Evolutionary conservation across 2,797 vertebrate species (phyloP).

Genomic region (Peromyscus nudipes): DNA sequence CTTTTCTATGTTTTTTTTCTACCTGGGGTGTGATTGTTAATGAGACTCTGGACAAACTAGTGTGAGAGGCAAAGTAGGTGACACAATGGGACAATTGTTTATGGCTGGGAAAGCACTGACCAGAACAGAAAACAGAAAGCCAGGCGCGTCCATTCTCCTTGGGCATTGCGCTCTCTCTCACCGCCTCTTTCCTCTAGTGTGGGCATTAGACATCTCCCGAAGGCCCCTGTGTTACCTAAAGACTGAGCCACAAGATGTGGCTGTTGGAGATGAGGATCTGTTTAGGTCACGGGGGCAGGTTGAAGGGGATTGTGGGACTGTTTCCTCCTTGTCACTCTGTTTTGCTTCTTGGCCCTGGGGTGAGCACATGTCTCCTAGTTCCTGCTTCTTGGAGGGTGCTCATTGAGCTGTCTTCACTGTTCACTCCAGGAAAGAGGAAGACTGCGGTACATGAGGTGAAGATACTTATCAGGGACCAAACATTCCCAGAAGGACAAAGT

Average conservation of each 20-base stretch:
- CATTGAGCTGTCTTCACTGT: background rate
- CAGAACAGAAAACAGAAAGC: background rate
- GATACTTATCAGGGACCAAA: background rate
- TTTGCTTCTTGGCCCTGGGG: background rate
- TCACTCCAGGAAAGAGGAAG: background rate
- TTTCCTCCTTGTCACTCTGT: background rate
- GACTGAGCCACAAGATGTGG: background rate
- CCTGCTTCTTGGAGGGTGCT: background rate
- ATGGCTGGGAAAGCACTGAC: background rate
- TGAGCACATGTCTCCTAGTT: background rate
- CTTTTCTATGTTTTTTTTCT: background rate
- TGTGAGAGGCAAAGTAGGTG: background rate
- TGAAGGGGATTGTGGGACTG: background rate
- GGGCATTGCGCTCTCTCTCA: background rate
- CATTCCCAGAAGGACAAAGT: background rate
- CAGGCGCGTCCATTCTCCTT: too few species aligned
- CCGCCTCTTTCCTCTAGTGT: background rate
- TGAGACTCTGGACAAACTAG: background rate
- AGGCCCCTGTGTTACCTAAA: background rate
- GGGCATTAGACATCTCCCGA: too few species aligned
- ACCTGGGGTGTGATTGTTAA: background rate
- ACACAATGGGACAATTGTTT: background rate
- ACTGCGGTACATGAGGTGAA: background rate
- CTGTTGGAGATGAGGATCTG: background rate
- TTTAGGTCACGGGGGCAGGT: background rate